Percentiles rank a stretch among this genome's conserved stretches.
Conservation (phyloP, 35 echinoderm and acorn worm species). For the Heliocidaris erythrogramma region DNA sequence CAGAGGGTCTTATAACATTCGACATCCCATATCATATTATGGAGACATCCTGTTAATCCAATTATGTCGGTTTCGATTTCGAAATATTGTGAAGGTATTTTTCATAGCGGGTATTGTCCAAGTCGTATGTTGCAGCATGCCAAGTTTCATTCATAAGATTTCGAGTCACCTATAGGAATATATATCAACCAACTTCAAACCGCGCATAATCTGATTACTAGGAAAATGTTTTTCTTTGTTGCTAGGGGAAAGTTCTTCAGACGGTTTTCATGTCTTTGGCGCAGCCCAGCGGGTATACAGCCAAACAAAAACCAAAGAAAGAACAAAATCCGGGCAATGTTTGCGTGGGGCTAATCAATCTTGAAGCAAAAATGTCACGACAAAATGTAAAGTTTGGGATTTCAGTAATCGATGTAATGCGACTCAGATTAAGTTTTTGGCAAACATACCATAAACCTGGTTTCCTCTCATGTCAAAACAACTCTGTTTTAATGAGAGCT, state of each 20-base stretch:
- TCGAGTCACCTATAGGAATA: background rate
- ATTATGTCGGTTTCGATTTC: too few relatives aligned
- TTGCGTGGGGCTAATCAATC: slow-evolving; percentile 9
- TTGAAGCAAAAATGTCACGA: slow-evolving; percentile 19
- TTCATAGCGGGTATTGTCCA: background rate
- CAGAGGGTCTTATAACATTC: too few relatives aligned
- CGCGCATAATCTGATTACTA: background rate
- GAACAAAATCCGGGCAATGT: background rate
- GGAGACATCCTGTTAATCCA: too few relatives aligned
- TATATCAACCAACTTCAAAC: background rate
- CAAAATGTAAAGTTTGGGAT: background rate
- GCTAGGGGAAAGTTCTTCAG: background rate
- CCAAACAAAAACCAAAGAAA: background rate
- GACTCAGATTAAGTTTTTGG: background rate
- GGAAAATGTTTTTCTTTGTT: background rate
- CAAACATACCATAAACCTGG: slow-evolving; percentile 16
- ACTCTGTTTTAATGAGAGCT: background rate
- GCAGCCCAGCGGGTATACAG: background rate
- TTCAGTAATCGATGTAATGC: slow-evolving; percentile 6
- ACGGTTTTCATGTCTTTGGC: background rate
- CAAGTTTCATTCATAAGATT: background rate
- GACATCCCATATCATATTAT: too few relatives aligned
- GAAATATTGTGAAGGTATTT: too few relatives aligned
- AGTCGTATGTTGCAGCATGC: background rate
- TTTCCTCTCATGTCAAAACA: slow-evolving; percentile 30